Percentiles rank a stretch among this genome's conserved stretches.
Conservation (phyloP, 2,888 invertebrate genomes). For the Heteromyza rotundicornis region DNA sequence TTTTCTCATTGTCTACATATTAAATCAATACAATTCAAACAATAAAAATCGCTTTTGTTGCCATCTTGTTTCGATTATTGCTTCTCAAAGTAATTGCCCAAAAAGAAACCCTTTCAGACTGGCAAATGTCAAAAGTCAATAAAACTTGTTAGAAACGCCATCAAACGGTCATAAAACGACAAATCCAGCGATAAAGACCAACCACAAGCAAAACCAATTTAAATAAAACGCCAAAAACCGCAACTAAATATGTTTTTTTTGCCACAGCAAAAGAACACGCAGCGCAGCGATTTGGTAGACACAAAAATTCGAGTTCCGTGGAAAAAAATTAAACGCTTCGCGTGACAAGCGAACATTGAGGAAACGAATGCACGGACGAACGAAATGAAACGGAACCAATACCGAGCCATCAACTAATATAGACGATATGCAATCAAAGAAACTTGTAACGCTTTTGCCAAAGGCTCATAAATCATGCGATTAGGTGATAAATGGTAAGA, state of each 20-base stretch:
- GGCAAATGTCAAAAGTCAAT: constrained; percentile 12
- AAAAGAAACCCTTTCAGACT: too few species aligned
- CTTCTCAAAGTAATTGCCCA: too few species aligned
- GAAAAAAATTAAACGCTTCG: constrained; percentile 15
- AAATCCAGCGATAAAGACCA: constrained; percentile 9
- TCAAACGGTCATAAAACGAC: constrained; percentile 11
- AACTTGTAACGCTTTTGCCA: constrained; percentile 10
- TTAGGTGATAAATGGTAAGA: constrained; percentile 42
- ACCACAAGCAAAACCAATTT: constrained; percentile 16
- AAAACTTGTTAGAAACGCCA: constrained; percentile 9
- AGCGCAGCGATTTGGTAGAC: not conserved
- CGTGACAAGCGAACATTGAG: constrained; percentile 18
- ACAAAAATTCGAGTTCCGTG: too few species aligned
- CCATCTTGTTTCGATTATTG: too few species aligned
- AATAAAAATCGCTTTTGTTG: too few species aligned
- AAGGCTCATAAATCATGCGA: constrained; percentile 49
- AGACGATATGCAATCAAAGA: constrained; percentile 15
- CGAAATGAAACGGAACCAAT: constrained; percentile 13
- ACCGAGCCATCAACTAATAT: not conserved
- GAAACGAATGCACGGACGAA: not conserved
- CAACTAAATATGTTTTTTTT: not conserved
- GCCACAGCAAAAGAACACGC: not conserved
- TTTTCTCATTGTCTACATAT: too few species aligned
- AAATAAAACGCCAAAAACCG: not conserved
- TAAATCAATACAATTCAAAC: too few species aligned